Evolutionary conservation across 2,797 vertebrate genomes (phyloP), one percentile per base, ranked within the genome.

Genomic region (Falco rusticolus): DNA sequence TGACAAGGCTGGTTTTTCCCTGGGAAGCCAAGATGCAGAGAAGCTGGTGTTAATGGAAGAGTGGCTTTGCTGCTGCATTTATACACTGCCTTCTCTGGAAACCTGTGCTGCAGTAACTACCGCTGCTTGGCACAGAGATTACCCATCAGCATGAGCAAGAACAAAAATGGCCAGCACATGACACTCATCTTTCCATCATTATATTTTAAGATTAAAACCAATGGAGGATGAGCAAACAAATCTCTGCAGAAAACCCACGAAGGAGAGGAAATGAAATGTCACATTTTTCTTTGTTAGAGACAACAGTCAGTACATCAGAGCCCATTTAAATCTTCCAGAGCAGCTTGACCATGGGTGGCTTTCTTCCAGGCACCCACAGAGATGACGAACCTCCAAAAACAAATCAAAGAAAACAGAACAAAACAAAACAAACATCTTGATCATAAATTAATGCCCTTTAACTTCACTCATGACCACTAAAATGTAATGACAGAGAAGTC

Each of bases 401-500:
- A 70, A 89, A 96, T 66, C 50, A 70, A 81, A 77, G 63, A 87
- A 29, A 64, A 93, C 72, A 57, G 54, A 66, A 10, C n/a, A 69
- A 75, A 64, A 0, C 3, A 68, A 61, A 78, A 3, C 37, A 89
- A 90, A 51, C 21, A 63, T 13, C 69, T 90, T 3, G 0, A 61
- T 87, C 81, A 95, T 89, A 96, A 96, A 95, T 94, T 93, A 96
- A 96, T 91, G 78, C 66, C 89, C 79, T 95, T 85, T 84, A 96
- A 81, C 48, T 71, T 91, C 28, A 79, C 69, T 86, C 78, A 74
- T 6, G 15, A 72, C 87, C 59, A 84, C n/a, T 60, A 89, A 41
- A 84, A 89, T 21, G 45, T 39, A 89, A 61, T 12, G 28, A 65
- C 68, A 64, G 34, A 95, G 75, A 85, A 90, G 66, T 50, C 48